Conservation (phyloP, 2,113 vertebrate species). For the Trichomycterus rosablanca region DNA sequence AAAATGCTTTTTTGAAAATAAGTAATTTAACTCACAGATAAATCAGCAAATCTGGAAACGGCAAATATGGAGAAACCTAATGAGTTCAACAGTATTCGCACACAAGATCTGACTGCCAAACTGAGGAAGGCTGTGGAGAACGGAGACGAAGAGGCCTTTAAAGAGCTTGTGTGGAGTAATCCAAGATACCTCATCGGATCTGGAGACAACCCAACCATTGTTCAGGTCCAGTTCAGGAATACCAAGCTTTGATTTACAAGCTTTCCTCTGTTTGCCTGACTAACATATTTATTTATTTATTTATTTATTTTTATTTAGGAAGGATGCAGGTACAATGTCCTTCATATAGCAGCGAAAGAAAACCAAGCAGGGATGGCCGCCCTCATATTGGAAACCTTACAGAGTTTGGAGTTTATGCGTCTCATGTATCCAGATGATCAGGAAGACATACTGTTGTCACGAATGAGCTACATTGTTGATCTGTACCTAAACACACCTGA, state of each 20-base stretch:
- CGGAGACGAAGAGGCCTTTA: conserved; percentile 74
- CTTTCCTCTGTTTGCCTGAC: background rate
- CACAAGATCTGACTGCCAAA: conserved; percentile 88
- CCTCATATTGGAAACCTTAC: conserved; percentile 81
- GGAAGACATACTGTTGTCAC: conserved; percentile 77
- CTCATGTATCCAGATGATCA: conserved; percentile 94
- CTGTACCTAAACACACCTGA: conserved; percentile 97
- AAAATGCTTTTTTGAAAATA: background rate
- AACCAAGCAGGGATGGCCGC: conserved; percentile 81
- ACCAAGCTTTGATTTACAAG: background rate
- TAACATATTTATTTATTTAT: too few relatives aligned
- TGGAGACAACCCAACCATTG: conserved; percentile 91
- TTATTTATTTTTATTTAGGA: conserved; percentile 66
- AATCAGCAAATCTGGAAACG: conserved; percentile 68
- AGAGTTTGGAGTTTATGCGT: conserved; percentile 87
- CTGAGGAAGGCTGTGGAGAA: conserved; percentile 86
- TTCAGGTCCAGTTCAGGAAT: conserved; percentile 71
- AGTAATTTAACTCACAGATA: conserved; percentile 40
- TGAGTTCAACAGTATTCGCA: conserved; percentile 87
- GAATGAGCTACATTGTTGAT: conserved; percentile 87
- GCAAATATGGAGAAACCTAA: conserved; percentile 85
- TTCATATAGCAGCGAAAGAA: conserved; percentile 94
- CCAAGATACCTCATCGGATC: conserved; percentile 95
- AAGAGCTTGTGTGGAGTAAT: conserved; percentile 84
- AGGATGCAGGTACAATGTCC: conserved; percentile 92